Percentiles rank a stretch among this genome's conserved stretches.
phyloP scores from a whole-genome alignment of 2,113 vertebrate genomes.

The Vulpes vulpes region DNA sequence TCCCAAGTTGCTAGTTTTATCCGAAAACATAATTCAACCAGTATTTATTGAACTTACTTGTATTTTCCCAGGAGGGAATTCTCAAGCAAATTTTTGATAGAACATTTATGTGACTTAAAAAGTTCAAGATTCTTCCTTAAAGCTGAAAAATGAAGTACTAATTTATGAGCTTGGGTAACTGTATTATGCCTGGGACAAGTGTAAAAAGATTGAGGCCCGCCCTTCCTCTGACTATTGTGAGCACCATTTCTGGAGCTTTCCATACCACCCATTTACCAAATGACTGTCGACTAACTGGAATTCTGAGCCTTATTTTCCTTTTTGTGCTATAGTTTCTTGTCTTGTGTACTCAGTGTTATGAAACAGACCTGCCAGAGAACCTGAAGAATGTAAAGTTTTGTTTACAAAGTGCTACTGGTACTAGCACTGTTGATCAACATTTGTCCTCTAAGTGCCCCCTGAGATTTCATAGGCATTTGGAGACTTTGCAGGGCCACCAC shows the following conservation, averaged over 20 bases:
- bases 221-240: background rate
- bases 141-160: constrained; percentile 1
- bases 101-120: constrained; percentile 31
- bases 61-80: constrained; percentile 62
- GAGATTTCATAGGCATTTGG: background rate
- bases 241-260: background rate
- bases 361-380: constrained; percentile 13
- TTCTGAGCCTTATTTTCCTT: background rate
- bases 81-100: constrained; percentile 22
- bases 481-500: background rate
- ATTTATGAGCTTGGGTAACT: background rate
- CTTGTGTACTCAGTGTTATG: background rate
- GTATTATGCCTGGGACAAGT: background rate
- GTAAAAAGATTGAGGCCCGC: background rate
- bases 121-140: constrained; percentile 45
- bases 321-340: background rate
- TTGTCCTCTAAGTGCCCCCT: background rate
- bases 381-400: constrained; percentile 12
- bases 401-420: constrained; percentile 23
- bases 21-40: constrained; percentile 58
- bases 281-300: background rate
- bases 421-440: background rate
- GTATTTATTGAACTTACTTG: constrained; percentile 54
- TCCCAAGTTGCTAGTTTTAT: constrained; percentile 54
- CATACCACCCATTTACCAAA: background rate